Evolutionary conservation across 2,888 invertebrate genomes (phyloP).

Genomic region (Cheilosia urbana): DNA sequence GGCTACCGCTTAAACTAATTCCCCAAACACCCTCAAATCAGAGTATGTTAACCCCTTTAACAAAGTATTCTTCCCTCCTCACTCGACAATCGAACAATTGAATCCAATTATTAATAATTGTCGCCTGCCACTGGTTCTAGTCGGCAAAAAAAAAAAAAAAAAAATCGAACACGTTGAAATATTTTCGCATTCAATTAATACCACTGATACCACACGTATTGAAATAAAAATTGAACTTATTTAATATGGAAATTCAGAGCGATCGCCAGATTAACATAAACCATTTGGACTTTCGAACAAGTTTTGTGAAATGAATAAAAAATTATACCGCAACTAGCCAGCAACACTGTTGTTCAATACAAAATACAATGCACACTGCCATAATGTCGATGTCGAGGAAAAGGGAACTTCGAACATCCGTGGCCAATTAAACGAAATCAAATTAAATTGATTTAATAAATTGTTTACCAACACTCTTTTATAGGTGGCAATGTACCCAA

Average conservation of each 20-base stretch:
- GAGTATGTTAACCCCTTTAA: no score
- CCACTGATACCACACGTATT: neutral
- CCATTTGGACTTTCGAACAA: constrained; percentile 27
- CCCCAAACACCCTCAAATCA: no score
- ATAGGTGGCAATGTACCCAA: constrained; percentile 25
- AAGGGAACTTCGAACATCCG: constrained; percentile 1
- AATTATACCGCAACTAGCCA: neutral
- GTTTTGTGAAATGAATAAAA: constrained; percentile 16
- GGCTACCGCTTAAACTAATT: no score
- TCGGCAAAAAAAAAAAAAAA: neutral
- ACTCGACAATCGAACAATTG: no score
- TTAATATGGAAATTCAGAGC: neutral
- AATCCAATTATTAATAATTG: no score
- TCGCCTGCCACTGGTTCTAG: no score
- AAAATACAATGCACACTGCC: neutral
- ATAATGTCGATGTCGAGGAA: neutral
- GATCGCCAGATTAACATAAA: constrained; percentile 2
- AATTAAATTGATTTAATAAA: constrained; percentile 30
- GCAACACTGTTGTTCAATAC: neutral
- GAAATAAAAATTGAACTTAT: neutral
- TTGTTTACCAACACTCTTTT: constrained; percentile 68
- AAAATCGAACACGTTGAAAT: neutral
- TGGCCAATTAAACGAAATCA: constrained; percentile 33
- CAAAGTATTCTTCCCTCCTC: no score
- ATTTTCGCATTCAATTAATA: neutral